Evolutionary conservation across 2,797 vertebrate genomes (phyloP), one percentile per base, ranked within the genome.

Genomic region (Characodon lateralis): DNA sequence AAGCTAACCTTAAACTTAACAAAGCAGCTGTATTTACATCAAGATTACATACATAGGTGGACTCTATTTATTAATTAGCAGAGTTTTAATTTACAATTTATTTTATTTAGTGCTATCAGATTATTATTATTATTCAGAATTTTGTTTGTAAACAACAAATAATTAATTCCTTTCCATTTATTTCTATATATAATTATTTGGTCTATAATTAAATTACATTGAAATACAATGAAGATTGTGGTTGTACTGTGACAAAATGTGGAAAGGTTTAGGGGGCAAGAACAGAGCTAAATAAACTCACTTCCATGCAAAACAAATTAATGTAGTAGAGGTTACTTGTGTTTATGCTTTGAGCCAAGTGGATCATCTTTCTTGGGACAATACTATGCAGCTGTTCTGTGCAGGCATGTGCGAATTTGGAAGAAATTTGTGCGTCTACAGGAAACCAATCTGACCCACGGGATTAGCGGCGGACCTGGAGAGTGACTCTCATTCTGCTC

Each of bases 381-480:
- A 39, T 50, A 35, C 31, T 58, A 41, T 58, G 65, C 18, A 75
- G 35, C 39, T 71, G 74, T 26, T 43, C 73, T 51, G 70, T 55
- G 66, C 63, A 22, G 39, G 53, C 31, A 2, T 50, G 63, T 71
- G 72, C 50, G 72, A 59, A 72, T 78, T 35, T 22, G 48, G 18
- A 61, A 72, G 26, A 72, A 56, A 43, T 71, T 58, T 76, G 50
- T 71, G 65, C 81, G 78, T 84, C 65, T 58, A 75, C 80, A 86
- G 86, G 87, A 93, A 93, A 90, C 78, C 80, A 85, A 89, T 85
- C 81, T 88, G 81, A 90, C 90, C 90, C 86, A 13, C 0, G 69
- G 91, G 91, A 92, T 93, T 90, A 92, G 87, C 74, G 82, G 88
- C 78, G n/a, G 81, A 90, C 89, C 78, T 89, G 88, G 77, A 87